Base-by-base conservation (phyloP, 1,140 invertebrate species). In the Myzus persicae region DNA sequence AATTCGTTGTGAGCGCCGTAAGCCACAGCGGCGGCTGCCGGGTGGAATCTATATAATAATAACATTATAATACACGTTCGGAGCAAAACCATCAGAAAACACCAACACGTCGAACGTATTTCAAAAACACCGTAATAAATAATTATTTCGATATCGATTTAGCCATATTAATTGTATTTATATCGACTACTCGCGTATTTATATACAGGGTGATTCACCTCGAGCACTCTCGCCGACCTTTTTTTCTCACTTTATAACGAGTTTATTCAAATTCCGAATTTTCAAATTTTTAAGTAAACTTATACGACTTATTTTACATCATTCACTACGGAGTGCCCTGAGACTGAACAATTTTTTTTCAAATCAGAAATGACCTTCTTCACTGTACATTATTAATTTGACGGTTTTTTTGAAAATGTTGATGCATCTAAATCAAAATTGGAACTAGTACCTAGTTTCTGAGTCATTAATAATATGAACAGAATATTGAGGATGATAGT, bases 41-140 rank as follows among this genome's bases (percentile, higher is more conserved):
- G 44, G n/a, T 48, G 26, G 36, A 48, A 92, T 82, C 59, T 92
- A 38, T 92, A 38, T 91, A 44, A n/a, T 59, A 38, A n/a, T 40
- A 38, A 54, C 18, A 81, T 67, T 67, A n/a, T n/a, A 67, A n/a
- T 67, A n/a, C 59, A 67, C 31, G 82, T 42, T 84, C 9, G 22
- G 38, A 42, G 3, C 36, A 84, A 84, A 5, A 31, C 38, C 76
- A 81, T 38, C 36, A n/a, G 11, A 18, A 67, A 67, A n/a, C 5
- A 67, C 31, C n/a, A 20, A 40, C n/a, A 22, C 18, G 0, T 1
- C 11, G 54, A 42, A 84, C 38, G 2, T 4, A 42, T 42, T 84
- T 42, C 82, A 85, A 31, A 81, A 38, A 67, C 31, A 67, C 59
- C 31, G 11, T n/a, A n/a, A 67, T n/a, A n/a, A 67, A 67, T 67